Evolutionary conservation across 2,797 vertebrate genomes (phyloP), one percentile per base, ranked within the genome.

Genomic region (Enteromius anoplus): DNA sequence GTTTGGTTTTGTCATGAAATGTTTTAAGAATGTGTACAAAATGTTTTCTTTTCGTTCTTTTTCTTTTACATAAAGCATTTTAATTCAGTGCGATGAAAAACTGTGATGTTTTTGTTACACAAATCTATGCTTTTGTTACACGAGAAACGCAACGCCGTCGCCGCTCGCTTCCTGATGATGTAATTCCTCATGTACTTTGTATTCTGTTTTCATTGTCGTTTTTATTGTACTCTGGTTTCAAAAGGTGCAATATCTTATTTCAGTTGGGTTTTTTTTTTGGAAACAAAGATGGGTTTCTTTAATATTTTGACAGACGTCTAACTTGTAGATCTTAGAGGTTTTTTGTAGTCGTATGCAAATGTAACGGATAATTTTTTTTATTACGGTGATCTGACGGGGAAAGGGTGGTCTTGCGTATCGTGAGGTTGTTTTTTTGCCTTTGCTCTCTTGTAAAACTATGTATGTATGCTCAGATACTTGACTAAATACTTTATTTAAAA

Each of bases 401-500:
- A 92, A 89, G 88, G 89, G 91, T 92, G 90, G 90, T 93, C 91
- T 93, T 95, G 93, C 92, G 92, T 93, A 92, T 94, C 93, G 89
- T 88, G 85, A 88, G 87, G 66, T 76, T 68, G 17, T 82, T 53
- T 88, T 62, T 92, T 93, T 94, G 93, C 93, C 93, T 94, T 95
- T 94, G 92, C 93, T 94, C 92, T 93, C 92, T 94, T 95, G 94
- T 95, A 94, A 93, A 95, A 95, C 93, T 93, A 89, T 95, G 94
- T 95, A 94, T 94, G 95, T 95, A 94, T 94, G 92, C 93, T 93
- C 93, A 93, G 92, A 93, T 94, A 95, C 95, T 95, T 95, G 94
- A 95, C 96, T 97, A 96, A 95, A 96, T 96, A 94, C 96, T 97
- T 98, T 98, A 98, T 98, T 99, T 99, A 98, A 98, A 97, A 83